Conservation (phyloP, 2,797 vertebrate species). For the Pempheris klunzingeri region DNA sequence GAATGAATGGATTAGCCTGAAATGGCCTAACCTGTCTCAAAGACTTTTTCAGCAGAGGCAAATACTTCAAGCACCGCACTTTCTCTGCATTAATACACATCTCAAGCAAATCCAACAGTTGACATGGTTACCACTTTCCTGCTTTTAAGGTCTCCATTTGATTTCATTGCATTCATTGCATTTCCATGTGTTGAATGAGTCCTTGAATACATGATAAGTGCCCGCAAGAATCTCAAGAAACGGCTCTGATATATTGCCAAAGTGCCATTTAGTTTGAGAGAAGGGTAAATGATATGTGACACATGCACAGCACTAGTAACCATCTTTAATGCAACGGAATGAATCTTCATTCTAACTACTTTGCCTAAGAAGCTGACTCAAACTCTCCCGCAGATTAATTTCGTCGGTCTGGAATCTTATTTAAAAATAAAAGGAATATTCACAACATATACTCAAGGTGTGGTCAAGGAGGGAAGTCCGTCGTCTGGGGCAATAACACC, state of each 20-base stretch:
- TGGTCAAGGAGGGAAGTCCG: neutral
- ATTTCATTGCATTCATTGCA: slow-evolving; percentile 22
- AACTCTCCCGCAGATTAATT: neutral
- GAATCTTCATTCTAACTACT: neutral
- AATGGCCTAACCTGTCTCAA: slow-evolving; percentile 1
- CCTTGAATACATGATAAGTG: slow-evolving; percentile 29
- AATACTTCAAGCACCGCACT: neutral
- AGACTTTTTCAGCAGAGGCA: slow-evolving; percentile 5
- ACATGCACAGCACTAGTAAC: neutral
- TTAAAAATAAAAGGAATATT: neutral
- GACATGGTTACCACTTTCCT: slow-evolving; percentile 51
- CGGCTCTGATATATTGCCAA: neutral
- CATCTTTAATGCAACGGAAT: neutral
- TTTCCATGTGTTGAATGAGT: slow-evolving; percentile 23
- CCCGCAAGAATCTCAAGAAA: neutral
- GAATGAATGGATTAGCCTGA: neutral
- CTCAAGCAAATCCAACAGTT: slow-evolving; percentile 15
- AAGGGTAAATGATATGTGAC: slow-evolving; percentile 9
- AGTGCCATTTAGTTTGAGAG: slow-evolving; percentile 19
- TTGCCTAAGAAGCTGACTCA: neutral
- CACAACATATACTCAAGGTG: neutral
- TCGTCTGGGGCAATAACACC: rapidly evolving
- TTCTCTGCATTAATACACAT: slow-evolving; percentile 3
- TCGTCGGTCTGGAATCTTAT: neutral
- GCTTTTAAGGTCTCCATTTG: slow-evolving; percentile 27